phyloP scores from a whole-genome alignment of 2,113 vertebrate genomes.

The Lota lota region DNA sequence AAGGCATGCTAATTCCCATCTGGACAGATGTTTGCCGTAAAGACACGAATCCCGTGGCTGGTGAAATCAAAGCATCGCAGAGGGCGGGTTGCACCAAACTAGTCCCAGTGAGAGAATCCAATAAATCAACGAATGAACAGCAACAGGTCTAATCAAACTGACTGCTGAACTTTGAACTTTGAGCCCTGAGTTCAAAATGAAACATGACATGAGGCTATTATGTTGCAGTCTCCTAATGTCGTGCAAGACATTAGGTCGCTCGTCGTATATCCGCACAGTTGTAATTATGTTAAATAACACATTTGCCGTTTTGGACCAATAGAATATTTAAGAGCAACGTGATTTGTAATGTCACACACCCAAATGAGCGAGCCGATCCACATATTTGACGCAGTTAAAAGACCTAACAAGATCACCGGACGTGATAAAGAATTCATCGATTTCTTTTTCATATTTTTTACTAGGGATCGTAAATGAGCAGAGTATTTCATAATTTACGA shows the following conservation, averaged over 20 bases:
- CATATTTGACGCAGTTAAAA: slow-evolving; percentile 48
- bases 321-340: slow-evolving; percentile 35
- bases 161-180: slow-evolving; percentile 63
- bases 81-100: slow-evolving; percentile 18
- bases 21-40: slow-evolving; percentile 52
- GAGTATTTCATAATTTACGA: slow-evolving; percentile 56
- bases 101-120: too few relatives aligned
- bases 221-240: slow-evolving; percentile 60
- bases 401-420: slow-evolving; percentile 46
- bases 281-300: slow-evolving; percentile 55
- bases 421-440: slow-evolving; percentile 40
- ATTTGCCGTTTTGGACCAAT: slow-evolving; percentile 28
- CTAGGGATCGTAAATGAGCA: slow-evolving; percentile 53
- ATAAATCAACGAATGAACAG: slow-evolving; percentile 22
- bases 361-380: slow-evolving; percentile 51
- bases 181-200: slow-evolving; percentile 59
- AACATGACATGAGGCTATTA: slow-evolving; percentile 68
- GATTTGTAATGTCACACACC: slow-evolving; percentile 43
- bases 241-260: slow-evolving; percentile 57
- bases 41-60: slow-evolving; percentile 59
- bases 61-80: slow-evolving; percentile 57
- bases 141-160: slow-evolving; percentile 58
- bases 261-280: slow-evolving; percentile 38
- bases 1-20: slow-evolving; percentile 67
- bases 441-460: too few relatives aligned